Evolutionary conservation across 2,113 vertebrate genomes (phyloP).

Genomic region (Dasyurus viverrinus): DNA sequence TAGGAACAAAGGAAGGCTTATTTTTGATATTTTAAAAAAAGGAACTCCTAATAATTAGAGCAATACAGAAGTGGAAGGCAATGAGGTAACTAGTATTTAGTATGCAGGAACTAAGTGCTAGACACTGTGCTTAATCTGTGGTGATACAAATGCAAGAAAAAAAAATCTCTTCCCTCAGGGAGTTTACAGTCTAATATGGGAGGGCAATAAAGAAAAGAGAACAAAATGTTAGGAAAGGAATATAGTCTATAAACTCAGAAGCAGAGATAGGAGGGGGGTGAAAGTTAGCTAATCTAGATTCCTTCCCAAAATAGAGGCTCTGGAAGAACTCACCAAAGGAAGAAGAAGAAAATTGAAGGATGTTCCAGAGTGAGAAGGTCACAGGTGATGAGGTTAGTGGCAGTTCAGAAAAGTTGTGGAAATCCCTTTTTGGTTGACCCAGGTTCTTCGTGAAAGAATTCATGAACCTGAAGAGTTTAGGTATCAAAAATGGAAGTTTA

Average conservation of each 20-base stretch:
- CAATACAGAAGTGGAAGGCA: neutral
- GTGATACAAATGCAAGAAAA: neutral
- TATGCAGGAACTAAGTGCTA: neutral
- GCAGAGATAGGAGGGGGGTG: neutral
- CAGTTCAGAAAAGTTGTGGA: too few species aligned
- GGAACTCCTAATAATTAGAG: neutral
- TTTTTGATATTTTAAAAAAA: neutral
- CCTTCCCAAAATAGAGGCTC: neutral
- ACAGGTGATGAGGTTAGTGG: too few species aligned
- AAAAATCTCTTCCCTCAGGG: neutral
- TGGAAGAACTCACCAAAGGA: neutral
- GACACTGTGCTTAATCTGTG: neutral
- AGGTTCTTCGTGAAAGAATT: too few species aligned
- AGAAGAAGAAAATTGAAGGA: neutral
- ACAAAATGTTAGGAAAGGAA: neutral
- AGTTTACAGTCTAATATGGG: neutral
- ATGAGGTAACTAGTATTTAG: neutral
- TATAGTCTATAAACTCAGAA: neutral
- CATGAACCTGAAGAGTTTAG: too few species aligned
- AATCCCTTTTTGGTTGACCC: too few species aligned
- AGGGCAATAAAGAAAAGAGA: neutral
- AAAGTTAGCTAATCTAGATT: neutral
- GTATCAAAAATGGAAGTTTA: too few species aligned
- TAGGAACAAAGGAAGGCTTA: neutral
- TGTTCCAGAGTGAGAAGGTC: too few species aligned